Percentiles rank a stretch among this genome's conserved stretches.
Conservation (phyloP, 2,797 vertebrate species). For the Chanos chanos region DNA sequence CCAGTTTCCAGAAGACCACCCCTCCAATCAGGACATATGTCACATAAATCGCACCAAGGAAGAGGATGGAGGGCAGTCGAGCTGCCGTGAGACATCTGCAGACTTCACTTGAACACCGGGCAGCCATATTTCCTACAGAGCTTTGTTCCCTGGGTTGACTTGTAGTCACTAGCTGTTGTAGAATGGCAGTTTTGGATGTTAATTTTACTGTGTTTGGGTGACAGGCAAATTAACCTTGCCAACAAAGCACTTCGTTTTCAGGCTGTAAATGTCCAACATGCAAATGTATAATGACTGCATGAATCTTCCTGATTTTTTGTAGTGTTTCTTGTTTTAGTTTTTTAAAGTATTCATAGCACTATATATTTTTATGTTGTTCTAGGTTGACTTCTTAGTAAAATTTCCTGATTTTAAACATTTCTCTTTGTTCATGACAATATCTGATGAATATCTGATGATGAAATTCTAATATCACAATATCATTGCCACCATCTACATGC, state of each 20-base stretch:
- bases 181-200: slow-evolving; percentile 27
- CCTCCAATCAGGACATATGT: slow-evolving; percentile 70
- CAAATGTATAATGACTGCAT: slow-evolving; percentile 58
- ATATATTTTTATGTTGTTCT: too few relatives aligned
- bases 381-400: too few relatives aligned
- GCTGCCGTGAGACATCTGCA: slow-evolving; percentile 22
- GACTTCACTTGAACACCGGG: neutral
- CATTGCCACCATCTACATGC: too few relatives aligned
- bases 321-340: slow-evolving; percentile 5
- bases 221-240: slow-evolving; percentile 66
- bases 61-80: slow-evolving; percentile 64
- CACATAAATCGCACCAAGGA: slow-evolving; percentile 62
- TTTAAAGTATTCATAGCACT: too few relatives aligned
- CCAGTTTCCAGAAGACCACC: slow-evolving; percentile 71
- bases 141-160: slow-evolving; percentile 18
- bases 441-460: too few relatives aligned
- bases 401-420: too few relatives aligned
- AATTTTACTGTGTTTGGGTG: slow-evolving; percentile 28
- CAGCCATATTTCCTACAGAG: slow-evolving; percentile 20
- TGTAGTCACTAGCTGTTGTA: slow-evolving; percentile 17
- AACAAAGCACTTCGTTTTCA: slow-evolving; percentile 39
- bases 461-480: too few relatives aligned
- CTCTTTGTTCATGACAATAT: too few relatives aligned
- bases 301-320: neutral
- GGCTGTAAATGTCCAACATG: slow-evolving; percentile 53